Evolutionary conservation across 2,113 vertebrate genomes (phyloP).

Genomic region (Heloderma charlesbogerti): DNA sequence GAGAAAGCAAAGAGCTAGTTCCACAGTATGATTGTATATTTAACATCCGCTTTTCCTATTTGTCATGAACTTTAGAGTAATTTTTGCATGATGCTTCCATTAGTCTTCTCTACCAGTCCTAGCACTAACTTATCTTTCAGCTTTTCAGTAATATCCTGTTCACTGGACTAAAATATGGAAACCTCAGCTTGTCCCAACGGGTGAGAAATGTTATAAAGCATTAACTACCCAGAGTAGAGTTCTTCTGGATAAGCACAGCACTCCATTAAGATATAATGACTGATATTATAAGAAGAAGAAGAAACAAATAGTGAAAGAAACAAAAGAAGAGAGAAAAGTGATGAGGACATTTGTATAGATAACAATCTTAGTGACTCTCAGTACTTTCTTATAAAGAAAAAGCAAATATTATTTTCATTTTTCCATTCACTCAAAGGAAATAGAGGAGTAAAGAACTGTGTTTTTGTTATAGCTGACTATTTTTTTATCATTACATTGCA

Average conservation of each 20-base stretch:
- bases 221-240: neutral
- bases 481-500: conserved; percentile 1
- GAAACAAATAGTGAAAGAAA: neutral
- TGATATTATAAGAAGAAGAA: neutral
- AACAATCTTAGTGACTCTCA: neutral
- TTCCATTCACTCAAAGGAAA: neutral
- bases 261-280: neutral
- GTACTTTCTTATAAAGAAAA: neutral
- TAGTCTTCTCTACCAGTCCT: neutral
- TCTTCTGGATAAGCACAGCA: neutral
- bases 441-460: neutral
- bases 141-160: neutral
- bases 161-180: neutral
- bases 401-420: rapidly evolving
- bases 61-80: neutral
- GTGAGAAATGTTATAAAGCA: conserved; percentile 3
- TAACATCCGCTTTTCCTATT: neutral
- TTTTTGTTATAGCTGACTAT: conserved; percentile 18
- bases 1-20: neutral
- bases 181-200: conserved; percentile 1
- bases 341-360: conserved; percentile 12
- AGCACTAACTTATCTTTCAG: neutral
- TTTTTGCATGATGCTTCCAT: neutral
- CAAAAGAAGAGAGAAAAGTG: conserved; percentile 19
- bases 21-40: neutral